A percentile compares a stretch with the other conserved stretches of the same genome.
Evolutionary conservation across 2,888 invertebrate genomes (phyloP).

Genomic region (Eilema caniola): DNA sequence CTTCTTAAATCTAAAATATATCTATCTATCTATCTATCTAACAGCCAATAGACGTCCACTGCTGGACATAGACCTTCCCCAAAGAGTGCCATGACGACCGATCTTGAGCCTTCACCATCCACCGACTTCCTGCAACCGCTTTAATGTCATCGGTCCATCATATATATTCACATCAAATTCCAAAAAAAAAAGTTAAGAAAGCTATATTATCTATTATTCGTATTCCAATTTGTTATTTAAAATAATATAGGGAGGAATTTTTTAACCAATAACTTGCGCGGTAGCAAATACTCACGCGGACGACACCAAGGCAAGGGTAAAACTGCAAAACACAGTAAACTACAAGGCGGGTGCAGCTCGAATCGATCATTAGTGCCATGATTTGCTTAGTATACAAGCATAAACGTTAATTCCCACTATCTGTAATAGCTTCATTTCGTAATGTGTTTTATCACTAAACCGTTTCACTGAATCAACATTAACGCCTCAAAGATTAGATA

Average conservation of each 20-base stretch:
- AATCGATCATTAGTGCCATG: background rate
- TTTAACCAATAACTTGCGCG: background rate
- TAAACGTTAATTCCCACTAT: conserved; percentile 27
- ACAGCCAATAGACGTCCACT: too few species aligned
- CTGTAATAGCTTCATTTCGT: conserved; percentile 45
- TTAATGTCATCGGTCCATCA: too few species aligned
- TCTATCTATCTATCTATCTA: too few species aligned
- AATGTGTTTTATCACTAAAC: conserved; percentile 56
- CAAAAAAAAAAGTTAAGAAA: too few species aligned
- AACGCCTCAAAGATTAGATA: conserved; percentile 62
- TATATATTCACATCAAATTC: too few species aligned
- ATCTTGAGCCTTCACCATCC: too few species aligned
- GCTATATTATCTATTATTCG: too few species aligned
- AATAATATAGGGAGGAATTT: background rate
- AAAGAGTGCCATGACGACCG: too few species aligned
- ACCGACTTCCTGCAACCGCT: too few species aligned
- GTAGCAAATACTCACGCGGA: background rate
- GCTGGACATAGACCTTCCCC: too few species aligned
- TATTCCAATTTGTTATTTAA: too few species aligned
- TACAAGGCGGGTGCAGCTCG: background rate
- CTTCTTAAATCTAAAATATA: too few species aligned
- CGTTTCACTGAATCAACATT: conserved; percentile 54
- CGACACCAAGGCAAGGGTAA: background rate
- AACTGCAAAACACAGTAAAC: background rate
- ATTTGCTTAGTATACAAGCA: background rate